These are phyloP conservation scores for Himalopsyche japonica DNA, from an alignment of 2,888 invertebrate genomes.

Conservation along the genomic window DNA sequence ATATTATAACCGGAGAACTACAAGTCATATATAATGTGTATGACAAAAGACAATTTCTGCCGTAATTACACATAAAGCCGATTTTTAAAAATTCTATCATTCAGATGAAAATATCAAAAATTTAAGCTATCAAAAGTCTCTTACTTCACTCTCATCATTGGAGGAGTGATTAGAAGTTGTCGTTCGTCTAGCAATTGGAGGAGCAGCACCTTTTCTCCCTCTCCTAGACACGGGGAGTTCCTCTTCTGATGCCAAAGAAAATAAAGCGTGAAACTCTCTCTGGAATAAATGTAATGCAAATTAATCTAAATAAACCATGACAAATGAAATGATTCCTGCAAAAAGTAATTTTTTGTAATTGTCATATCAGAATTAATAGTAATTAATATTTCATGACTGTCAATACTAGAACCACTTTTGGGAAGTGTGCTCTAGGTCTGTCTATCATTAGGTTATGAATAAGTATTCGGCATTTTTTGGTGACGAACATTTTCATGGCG, in stretches of 20 bases:
- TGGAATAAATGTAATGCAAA: conserved; percentile 47
- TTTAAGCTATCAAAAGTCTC: not conserved
- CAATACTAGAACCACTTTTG: too few species aligned
- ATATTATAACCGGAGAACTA: too few species aligned
- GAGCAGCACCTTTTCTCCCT: conserved; percentile 65
- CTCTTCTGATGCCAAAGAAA: conserved; percentile 88
- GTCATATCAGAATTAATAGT: too few species aligned
- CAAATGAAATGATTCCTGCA: too few species aligned
- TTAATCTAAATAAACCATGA: not conserved
- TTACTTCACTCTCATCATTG: conserved; percentile 79
- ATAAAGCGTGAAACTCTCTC: conserved; percentile 88
- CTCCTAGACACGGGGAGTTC: conserved; percentile 70
- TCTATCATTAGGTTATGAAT: too few species aligned
- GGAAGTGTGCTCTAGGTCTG: too few species aligned
- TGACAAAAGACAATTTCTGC: not conserved
- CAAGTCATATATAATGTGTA: too few species aligned
- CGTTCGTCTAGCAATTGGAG: conserved; percentile 59
- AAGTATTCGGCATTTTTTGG: too few species aligned
- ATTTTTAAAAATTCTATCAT: conserved; percentile 10
- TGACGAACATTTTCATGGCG: too few species aligned
- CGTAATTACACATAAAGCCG: conserved; percentile 16
- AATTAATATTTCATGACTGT: too few species aligned
- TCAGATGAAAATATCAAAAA: too few species aligned
- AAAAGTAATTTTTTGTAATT: too few species aligned
- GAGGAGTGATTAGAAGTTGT: conserved; percentile 65